Evolutionary conservation across 1,140 invertebrate genomes (phyloP).

Genomic region (Xylocopa sonorina): DNA sequence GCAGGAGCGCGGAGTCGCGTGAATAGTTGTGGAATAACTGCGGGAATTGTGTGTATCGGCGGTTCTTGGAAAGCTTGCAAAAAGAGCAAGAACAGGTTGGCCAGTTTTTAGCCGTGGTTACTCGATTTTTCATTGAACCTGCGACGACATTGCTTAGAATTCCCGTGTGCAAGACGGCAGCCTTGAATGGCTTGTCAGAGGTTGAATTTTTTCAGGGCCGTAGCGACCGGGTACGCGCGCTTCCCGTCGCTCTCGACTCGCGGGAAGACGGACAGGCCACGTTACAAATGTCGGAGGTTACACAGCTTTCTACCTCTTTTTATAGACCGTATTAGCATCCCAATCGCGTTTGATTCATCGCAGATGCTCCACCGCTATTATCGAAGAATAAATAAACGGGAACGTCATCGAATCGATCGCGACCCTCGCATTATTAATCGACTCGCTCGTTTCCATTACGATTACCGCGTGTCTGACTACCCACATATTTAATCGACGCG

Average conservation of each 20-base stretch:
- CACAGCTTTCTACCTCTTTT: constrained; percentile 41
- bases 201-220: constrained; percentile 45
- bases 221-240: not conserved
- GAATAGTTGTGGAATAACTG: not conserved
- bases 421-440: not conserved
- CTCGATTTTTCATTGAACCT: constrained; percentile 19
- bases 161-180: not conserved
- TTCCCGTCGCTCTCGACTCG: constrained; percentile 12
- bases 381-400: not conserved
- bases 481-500: too few relatives aligned
- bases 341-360: constrained; percentile 41
- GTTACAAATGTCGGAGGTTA: constrained; percentile 59
- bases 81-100: not conserved
- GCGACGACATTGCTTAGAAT: constrained; percentile 24
- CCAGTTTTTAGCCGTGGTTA: not conserved
- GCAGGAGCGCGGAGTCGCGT: too few relatives aligned
- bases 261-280: not conserved
- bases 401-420: not conserved
- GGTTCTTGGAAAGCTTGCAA: not conserved
- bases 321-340: constrained; percentile 53
- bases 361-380: not conserved
- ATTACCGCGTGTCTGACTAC: too few relatives aligned
- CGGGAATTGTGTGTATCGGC: not conserved
- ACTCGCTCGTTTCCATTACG: not conserved
- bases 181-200: constrained; percentile 27